Evolutionary conservation across 1,140 invertebrate genomes (phyloP).

Genomic region (Drosophila insularis): DNA sequence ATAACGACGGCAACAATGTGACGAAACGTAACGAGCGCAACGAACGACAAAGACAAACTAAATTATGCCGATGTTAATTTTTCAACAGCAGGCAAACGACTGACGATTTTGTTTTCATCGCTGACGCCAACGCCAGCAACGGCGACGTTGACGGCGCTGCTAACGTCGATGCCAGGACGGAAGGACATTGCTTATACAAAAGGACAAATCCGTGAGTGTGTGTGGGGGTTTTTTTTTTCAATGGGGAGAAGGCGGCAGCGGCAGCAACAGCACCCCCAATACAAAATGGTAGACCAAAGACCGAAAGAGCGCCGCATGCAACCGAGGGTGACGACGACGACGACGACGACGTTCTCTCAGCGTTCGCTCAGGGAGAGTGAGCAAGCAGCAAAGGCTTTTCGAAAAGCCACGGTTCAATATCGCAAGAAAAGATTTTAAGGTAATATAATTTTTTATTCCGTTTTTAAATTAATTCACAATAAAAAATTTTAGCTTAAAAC

Average conservation of each 20-base stretch:
- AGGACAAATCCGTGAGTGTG: slow-evolving; percentile 45
- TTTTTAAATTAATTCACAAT: not conserved
- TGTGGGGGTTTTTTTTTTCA: slow-evolving; percentile 17
- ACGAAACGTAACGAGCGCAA: slow-evolving; percentile 69
- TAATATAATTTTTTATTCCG: not conserved
- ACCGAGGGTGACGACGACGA: not conserved
- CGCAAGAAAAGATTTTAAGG: not conserved
- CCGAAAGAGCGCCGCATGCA: slow-evolving; percentile 21
- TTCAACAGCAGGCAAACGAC: slow-evolving; percentile 71
- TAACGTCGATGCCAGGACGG: slow-evolving; percentile 31
- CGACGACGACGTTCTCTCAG: not conserved
- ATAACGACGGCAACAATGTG: slow-evolving; percentile 29
- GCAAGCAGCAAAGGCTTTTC: not conserved
- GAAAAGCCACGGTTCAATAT: not conserved
- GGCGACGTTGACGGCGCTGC: slow-evolving; percentile 28
- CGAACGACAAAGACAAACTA: slow-evolving; percentile 80
- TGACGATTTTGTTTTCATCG: slow-evolving; percentile 38
- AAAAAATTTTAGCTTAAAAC: not conserved
- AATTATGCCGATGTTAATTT: slow-evolving; percentile 77
- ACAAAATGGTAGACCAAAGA: not conserved
- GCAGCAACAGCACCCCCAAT: slow-evolving; percentile 37
- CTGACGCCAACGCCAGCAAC: slow-evolving; percentile 17
- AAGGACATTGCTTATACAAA: slow-evolving; percentile 71
- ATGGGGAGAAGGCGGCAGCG: slow-evolving; percentile 22
- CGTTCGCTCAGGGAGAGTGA: not conserved